Evolutionary conservation across 1,140 invertebrate species (phyloP).

Genomic region (Rhysida immarginata): DNA sequence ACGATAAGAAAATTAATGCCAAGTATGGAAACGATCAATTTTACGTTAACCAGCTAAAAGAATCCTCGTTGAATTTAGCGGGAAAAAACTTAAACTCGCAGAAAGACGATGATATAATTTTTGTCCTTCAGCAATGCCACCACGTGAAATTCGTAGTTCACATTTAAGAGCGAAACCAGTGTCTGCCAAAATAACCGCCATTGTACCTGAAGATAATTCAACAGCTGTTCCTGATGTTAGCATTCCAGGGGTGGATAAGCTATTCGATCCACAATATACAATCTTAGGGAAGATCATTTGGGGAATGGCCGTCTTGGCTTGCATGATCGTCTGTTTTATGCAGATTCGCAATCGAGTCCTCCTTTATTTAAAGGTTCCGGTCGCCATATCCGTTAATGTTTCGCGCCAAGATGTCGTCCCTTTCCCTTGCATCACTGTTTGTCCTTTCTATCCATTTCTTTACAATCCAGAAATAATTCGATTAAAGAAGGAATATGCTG

Average conservation of each 20-base stretch:
- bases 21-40: too few relatives aligned
- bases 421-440: not conserved
- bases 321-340: not conserved
- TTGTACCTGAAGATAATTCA: not conserved
- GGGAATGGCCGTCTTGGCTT: not conserved
- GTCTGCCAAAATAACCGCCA: too few relatives aligned
- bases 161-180: too few relatives aligned
- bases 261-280: not conserved
- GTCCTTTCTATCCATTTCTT: not conserved
- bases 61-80: too few relatives aligned
- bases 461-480: not conserved
- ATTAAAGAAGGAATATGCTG: not conserved
- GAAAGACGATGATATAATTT: too few relatives aligned
- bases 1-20: too few relatives aligned
- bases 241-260: not conserved
- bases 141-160: too few relatives aligned
- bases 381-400: not conserved
- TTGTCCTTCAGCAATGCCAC: too few relatives aligned
- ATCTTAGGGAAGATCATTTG: not conserved
- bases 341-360: not conserved
- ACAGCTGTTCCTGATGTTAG: not conserved
- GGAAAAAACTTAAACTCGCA: too few relatives aligned
- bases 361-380: not conserved
- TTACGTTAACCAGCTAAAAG: too few relatives aligned
- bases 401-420: not conserved